These are phyloP conservation scores for Perithous albicinctus DNA, from an alignment of 2,888 invertebrate species.

Conservation along the genomic window DNA sequence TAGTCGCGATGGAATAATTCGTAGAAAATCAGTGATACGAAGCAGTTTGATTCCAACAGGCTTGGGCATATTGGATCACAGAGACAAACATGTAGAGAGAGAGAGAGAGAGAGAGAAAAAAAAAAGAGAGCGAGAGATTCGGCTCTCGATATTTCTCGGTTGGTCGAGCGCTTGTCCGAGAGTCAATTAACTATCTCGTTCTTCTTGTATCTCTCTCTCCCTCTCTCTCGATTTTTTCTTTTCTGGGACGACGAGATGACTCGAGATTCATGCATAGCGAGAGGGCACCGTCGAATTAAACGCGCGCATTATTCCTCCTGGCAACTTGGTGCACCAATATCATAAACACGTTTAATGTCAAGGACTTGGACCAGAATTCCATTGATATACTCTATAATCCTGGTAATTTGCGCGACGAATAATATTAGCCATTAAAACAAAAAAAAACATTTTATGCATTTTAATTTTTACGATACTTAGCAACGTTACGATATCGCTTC, in stretches of 20 bases:
- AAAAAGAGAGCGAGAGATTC: too few species aligned
- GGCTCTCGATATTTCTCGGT: constrained; percentile 37
- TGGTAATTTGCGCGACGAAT: constrained; percentile 52
- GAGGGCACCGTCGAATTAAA: constrained; percentile 73
- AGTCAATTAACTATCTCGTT: constrained; percentile 62
- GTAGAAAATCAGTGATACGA: constrained; percentile 54
- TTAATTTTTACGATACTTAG: too few species aligned
- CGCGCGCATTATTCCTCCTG: constrained; percentile 72
- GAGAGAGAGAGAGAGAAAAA: not conserved
- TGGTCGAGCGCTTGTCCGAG: constrained; percentile 46
- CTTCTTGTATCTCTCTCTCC: constrained; percentile 14
- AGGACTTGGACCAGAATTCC: constrained; percentile 72
- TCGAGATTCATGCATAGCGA: constrained; percentile 37
- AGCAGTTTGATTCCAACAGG: constrained; percentile 14
- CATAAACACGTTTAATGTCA: constrained; percentile 82
- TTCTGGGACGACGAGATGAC: constrained; percentile 34
- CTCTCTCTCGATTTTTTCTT: constrained; percentile 12
- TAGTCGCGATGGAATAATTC: constrained; percentile 46
- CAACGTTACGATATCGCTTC: too few species aligned
- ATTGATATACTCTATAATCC: constrained; percentile 34
- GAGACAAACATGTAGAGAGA: not conserved
- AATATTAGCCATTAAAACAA: constrained; percentile 3
- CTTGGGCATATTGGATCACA: constrained; percentile 13
- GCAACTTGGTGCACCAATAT: constrained; percentile 49
- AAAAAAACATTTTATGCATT: too few species aligned